These are phyloP conservation scores for Lichenostomus cassidix DNA, from an alignment of 2,113 vertebrate genomes.

Conservation along the genomic window DNA sequence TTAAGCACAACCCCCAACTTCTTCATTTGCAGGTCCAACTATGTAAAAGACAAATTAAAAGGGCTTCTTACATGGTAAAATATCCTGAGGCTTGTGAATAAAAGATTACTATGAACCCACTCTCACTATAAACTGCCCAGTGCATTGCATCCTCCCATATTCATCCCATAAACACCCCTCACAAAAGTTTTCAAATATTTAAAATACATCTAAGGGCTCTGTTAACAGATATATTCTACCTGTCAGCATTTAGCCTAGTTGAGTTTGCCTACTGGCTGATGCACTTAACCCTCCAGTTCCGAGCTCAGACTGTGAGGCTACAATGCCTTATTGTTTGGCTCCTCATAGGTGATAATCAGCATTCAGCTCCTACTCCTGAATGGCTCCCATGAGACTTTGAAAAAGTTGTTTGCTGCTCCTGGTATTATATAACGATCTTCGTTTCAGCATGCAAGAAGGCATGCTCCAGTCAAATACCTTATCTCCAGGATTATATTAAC, in stretches of 20 bases:
- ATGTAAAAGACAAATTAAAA: neutral
- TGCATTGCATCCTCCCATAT: neutral
- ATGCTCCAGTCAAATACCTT: constrained; percentile 63
- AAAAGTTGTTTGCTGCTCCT: constrained; percentile 40
- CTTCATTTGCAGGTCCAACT: neutral
- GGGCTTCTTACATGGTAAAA: neutral
- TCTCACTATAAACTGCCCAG: neutral
- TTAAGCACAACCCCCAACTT: neutral
- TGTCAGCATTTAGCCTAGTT: neutral
- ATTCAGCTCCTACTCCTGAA: constrained; percentile 29
- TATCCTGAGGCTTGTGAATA: neutral
- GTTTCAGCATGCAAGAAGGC: constrained; percentile 45
- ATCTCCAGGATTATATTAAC: constrained; percentile 58
- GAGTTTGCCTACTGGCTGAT: neutral
- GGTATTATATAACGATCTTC: constrained; percentile 48
- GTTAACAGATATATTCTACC: neutral
- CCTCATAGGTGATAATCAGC: constrained; percentile 46
- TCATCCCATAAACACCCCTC: neutral
- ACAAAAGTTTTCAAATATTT: neutral
- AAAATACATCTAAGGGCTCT: neutral
- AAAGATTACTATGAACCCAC: neutral
- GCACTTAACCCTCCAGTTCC: neutral
- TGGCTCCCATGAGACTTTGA: constrained; percentile 19
- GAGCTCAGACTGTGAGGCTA: neutral
- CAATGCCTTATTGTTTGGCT: constrained; percentile 61